Percentiles rank a stretch among this genome's conserved stretches.
These are phyloP conservation scores for Tryphoninae sp. DNA, from an alignment of 2,888 invertebrate species.

Conservation along the genomic window DNA sequence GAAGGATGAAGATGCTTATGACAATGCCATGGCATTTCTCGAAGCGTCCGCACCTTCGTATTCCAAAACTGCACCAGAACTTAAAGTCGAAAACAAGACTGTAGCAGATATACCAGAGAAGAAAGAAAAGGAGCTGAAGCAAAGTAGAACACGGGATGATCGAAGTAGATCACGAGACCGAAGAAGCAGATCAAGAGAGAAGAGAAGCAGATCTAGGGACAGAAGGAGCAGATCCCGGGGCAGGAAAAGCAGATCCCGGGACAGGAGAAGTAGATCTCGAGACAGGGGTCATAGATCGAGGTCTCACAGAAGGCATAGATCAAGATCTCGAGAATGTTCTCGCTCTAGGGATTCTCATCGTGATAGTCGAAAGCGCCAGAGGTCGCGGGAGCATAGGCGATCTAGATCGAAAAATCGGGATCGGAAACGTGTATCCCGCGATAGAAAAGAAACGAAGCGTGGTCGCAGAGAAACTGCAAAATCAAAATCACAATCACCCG, in stretches of 20 bases:
- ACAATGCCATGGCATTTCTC: slow-evolving; percentile 92
- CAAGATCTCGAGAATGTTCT: slow-evolving; percentile 67
- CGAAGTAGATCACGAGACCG: slow-evolving; percentile 67
- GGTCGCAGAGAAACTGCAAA: slow-evolving; percentile 63
- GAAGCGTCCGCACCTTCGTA: slow-evolving; percentile 91
- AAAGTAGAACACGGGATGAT: slow-evolving; percentile 61
- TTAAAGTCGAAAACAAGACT: slow-evolving; percentile 55
- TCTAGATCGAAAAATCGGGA: slow-evolving; percentile 72
- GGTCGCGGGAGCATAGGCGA: slow-evolving; percentile 75
- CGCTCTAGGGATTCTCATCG: slow-evolving; percentile 69
- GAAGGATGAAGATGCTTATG: slow-evolving; percentile 83
- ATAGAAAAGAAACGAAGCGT: slow-evolving; percentile 73
- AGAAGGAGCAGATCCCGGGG: slow-evolving; percentile 62
- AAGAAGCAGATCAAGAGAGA: slow-evolving; percentile 67
- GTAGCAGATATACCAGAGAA: slow-evolving; percentile 72
- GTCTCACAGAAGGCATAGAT: slow-evolving; percentile 64
- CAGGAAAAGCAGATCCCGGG: slow-evolving; percentile 64
- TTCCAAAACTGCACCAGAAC: slow-evolving; percentile 67
- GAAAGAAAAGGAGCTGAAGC: slow-evolving; percentile 76
- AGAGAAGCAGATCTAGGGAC: slow-evolving; percentile 62
- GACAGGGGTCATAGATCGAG: slow-evolving; percentile 63
- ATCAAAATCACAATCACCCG: slow-evolving; percentile 74
- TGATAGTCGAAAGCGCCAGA: slow-evolving; percentile 67
- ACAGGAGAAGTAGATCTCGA: slow-evolving; percentile 65
- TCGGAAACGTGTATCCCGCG: slow-evolving; percentile 69